A percentile compares a stretch with the other conserved stretches of the same genome.
phyloP scores from a whole-genome alignment of 2,113 vertebrate species.

The Hucho hucho region DNA sequence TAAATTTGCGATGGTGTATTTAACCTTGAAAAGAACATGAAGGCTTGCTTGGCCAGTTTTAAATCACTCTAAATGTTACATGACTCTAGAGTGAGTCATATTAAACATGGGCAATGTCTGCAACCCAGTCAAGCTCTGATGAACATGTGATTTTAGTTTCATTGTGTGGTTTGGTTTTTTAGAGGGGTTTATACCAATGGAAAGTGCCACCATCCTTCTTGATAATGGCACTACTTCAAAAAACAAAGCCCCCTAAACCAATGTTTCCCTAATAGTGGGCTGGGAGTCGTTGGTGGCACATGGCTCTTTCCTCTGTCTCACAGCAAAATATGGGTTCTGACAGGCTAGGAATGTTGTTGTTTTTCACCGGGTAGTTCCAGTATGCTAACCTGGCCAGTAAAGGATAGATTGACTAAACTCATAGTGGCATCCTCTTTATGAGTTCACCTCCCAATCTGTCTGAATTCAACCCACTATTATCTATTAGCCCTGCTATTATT shows the following conservation, averaged over 20 bases:
- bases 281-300: neutral
- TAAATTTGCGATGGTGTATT: neutral
- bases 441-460: too few relatives aligned
- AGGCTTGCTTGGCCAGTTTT: neutral
- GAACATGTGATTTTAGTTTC: constrained; percentile 46
- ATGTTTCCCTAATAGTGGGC: too few relatives aligned
- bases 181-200: neutral
- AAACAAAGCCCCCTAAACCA: neutral
- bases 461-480: too few relatives aligned
- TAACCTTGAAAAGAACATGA: constrained; percentile 15
- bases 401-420: too few relatives aligned
- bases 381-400: too few relatives aligned
- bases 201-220: constrained; percentile 3
- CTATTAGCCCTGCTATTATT: too few relatives aligned
- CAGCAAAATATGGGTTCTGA: too few relatives aligned
- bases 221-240: neutral
- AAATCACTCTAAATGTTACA: constrained; percentile 37
- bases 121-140: constrained; percentile 40
- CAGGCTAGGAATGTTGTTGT: too few relatives aligned
- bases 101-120: constrained; percentile 24
- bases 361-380: too few relatives aligned
- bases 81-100: constrained; percentile 29
- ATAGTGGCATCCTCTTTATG: too few relatives aligned
- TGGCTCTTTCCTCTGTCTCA: too few relatives aligned
- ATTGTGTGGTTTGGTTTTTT: constrained; percentile 5